These are phyloP conservation scores for Poecile atricapillus DNA, from an alignment of 2,113 vertebrate genomes.

Conservation along the genomic window DNA sequence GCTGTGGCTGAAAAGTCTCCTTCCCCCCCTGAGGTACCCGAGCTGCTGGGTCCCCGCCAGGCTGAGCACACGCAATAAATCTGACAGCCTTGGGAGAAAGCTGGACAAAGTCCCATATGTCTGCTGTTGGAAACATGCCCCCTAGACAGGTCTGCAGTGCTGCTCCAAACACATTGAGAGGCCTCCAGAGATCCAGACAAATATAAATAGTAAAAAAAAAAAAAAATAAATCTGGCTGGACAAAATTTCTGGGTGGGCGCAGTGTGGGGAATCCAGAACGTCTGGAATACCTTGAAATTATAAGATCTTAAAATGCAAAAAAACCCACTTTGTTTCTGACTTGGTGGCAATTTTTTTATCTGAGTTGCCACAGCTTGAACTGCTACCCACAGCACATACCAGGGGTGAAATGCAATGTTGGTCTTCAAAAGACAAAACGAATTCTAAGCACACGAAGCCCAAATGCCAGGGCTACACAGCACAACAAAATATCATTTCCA, in stretches of 20 bases:
- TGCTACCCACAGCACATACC: neutral
- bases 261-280: neutral
- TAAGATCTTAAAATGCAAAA: neutral
- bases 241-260: neutral
- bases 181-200: neutral
- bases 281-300: neutral
- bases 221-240: neutral
- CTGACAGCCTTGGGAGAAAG: neutral
- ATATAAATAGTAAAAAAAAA: neutral
- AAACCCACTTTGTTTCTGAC: neutral
- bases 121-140: neutral
- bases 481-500: neutral
- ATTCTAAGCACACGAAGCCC: neutral
- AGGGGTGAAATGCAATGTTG: rapidly evolving
- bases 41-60: neutral
- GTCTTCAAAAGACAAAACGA: neutral
- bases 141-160: neutral
- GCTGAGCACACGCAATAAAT: neutral
- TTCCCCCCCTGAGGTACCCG: neutral
- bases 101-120: neutral
- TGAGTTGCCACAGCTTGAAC: neutral
- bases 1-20: neutral
- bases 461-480: neutral
- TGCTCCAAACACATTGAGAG: neutral
- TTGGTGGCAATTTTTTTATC: neutral